These are phyloP conservation scores for Amblyopsis rosae DNA, from an alignment of 2,113 vertebrate species.

Conservation along the genomic window DNA sequence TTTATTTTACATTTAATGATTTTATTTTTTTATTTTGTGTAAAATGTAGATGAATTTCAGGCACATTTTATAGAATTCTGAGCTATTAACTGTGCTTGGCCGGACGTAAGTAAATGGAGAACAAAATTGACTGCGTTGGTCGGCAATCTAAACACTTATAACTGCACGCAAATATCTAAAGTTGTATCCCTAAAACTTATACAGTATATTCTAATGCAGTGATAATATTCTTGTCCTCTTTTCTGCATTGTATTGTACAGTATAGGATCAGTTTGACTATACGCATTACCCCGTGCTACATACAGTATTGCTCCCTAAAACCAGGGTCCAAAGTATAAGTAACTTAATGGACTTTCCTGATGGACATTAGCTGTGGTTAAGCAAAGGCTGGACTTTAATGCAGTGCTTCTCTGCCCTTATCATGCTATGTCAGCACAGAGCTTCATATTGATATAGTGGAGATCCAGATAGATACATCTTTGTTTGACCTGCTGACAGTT, in stretches of 20 bases:
- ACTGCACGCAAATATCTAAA: not conserved
- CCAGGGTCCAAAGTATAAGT: slow-evolving; percentile 12
- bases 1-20: not conserved
- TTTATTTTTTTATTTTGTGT: not conserved
- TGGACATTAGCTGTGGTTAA: slow-evolving; percentile 55
- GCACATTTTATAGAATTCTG: not conserved
- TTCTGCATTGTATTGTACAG: not conserved
- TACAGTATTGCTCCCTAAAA: slow-evolving; percentile 11
- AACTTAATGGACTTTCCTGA: slow-evolving; percentile 47
- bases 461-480: not conserved
- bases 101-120: no score
- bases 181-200: not conserved
- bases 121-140: no score
- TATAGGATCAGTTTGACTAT: not conserved
- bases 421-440: slow-evolving; percentile 46
- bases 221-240: no score
- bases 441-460: slow-evolving; percentile 49
- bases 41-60: not conserved
- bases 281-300: not conserved
- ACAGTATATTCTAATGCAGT: no score
- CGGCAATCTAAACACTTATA: no score
- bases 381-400: slow-evolving; percentile 46
- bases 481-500: no score
- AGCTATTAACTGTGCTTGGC: not conserved
- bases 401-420: slow-evolving; percentile 41